These are phyloP conservation scores for Dendrolimus kikuchii DNA, from an alignment of 1,140 invertebrate species.

Conservation along the genomic window DNA sequence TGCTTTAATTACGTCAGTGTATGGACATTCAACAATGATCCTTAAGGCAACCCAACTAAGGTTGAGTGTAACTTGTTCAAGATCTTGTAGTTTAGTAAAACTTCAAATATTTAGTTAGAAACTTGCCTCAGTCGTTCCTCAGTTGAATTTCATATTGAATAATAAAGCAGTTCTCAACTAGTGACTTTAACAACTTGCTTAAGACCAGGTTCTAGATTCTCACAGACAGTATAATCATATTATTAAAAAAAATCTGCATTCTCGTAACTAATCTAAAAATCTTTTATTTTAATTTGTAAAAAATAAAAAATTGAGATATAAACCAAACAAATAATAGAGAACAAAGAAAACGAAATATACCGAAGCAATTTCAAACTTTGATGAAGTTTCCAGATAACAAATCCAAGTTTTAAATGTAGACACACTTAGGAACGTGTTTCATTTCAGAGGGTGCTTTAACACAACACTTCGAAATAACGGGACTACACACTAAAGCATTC, in stretches of 20 bases:
- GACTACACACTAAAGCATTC: constrained; percentile 36
- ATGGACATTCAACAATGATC: no score
- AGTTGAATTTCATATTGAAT: constrained; percentile 67
- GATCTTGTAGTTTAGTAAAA: constrained; percentile 31
- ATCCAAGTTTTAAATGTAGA: constrained; percentile 10
- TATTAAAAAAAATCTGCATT: no score
- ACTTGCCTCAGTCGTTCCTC: constrained; percentile 51
- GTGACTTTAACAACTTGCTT: constrained; percentile 60
- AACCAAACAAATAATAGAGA: neutral
- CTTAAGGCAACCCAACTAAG: no score
- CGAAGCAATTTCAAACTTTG: no score
- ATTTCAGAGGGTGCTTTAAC: constrained; percentile 10
- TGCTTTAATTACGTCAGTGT: no score
- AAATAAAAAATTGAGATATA: no score
- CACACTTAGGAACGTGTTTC: constrained; percentile 11
- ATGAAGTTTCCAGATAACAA: constrained; percentile 4
- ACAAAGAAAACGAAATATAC: neutral
- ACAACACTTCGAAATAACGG: constrained; percentile 25
- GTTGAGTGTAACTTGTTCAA: no score
- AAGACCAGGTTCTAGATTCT: constrained; percentile 55
- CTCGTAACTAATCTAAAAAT: no score
- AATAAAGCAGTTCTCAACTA: constrained; percentile 64
- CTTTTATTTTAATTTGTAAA: no score
- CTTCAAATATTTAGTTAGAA: constrained; percentile 66
- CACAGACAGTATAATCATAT: constrained; percentile 14